Conservation (phyloP, 2,113 vertebrate genomes). For the mouse (Mus musculus) region GRCm39 chr4:81019001-81019500, state of each 20-base stretch:
- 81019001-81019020: not conserved
- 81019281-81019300: not conserved
- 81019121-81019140: not conserved
- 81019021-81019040: not conserved
- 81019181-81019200: not conserved
- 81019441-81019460: not conserved
- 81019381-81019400: not conserved
- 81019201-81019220: not conserved
- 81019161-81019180: not conserved
- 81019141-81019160: not conserved
- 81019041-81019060: not conserved
- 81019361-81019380: constrained; percentile 47
- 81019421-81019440: not conserved
- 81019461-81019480: not conserved
- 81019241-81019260: not conserved
- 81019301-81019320: not conserved
- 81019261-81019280: not conserved
- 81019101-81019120: not conserved
- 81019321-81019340: not conserved
- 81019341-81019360: constrained; percentile 9
- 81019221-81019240: not conserved
- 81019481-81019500: not conserved
- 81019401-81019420: not conserved
- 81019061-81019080: not conserved
- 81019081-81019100: constrained; percentile 17